phyloP scores from a whole-genome alignment of 2,888 invertebrate genomes.

The Drosophila stalkeri region DNA sequence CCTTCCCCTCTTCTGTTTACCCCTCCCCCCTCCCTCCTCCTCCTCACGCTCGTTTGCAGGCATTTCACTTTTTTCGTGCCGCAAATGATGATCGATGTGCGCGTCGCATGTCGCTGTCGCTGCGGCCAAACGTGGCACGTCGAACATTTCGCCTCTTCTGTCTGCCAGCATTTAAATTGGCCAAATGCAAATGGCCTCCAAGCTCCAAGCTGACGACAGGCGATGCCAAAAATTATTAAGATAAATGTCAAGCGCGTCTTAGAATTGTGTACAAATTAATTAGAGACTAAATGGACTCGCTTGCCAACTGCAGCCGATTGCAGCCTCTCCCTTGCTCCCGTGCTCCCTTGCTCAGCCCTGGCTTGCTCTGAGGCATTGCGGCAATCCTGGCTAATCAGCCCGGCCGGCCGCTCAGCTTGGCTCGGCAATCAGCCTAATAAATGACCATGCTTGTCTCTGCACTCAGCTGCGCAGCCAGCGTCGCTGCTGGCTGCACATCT shows the following conservation, averaged over 20 bases:
- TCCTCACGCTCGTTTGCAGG: conserved; percentile 46
- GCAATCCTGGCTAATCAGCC: conserved; percentile 60
- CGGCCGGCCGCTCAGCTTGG: conserved; percentile 29
- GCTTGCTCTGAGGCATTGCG: too few species aligned
- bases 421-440: conserved; percentile 54
- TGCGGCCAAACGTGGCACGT: conserved; percentile 19
- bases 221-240: conserved; percentile 77
- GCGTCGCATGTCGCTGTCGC: conserved; percentile 72
- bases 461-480: conserved; percentile 1
- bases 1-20: conserved; percentile 8
- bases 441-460: conserved; percentile 44
- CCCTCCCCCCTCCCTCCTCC: too few species aligned
- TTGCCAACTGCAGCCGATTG: conserved; percentile 34
- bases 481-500: conserved; percentile 36
- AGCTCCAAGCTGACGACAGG: conserved; percentile 40
- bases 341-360: neutral
- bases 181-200: conserved; percentile 62
- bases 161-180: conserved; percentile 67
- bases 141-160: conserved; percentile 42
- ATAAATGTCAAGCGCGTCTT: conserved; percentile 59
- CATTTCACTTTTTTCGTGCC: conserved; percentile 80
- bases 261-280: conserved; percentile 65
- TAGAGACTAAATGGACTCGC: conserved; percentile 62
- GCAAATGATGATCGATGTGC: conserved; percentile 79
- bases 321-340: too few species aligned